phyloP scores from a whole-genome alignment of 2,888 invertebrate genomes.

The Papilio demoleus region DNA sequence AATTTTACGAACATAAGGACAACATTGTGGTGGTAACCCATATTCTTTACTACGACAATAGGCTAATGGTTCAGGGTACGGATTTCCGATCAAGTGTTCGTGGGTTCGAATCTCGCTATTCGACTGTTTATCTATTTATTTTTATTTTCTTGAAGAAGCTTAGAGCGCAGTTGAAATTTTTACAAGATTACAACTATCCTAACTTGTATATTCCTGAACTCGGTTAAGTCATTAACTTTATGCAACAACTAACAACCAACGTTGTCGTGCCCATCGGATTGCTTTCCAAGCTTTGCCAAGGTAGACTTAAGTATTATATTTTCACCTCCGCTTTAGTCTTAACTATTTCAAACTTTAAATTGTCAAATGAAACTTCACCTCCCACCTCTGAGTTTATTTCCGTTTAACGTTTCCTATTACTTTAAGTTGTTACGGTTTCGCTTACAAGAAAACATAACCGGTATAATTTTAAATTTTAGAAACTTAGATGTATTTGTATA shows the following conservation, averaged over 20 bases:
- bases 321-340: slow-evolving; percentile 70
- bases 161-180: no score
- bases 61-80: no score
- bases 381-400: slow-evolving; percentile 70
- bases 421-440: slow-evolving; percentile 54
- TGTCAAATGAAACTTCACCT: slow-evolving; percentile 73
- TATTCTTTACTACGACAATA: no score
- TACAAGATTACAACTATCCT: slow-evolving; percentile 28
- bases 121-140: no score
- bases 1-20: no score
- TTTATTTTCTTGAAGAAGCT: no score
- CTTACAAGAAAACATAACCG: slow-evolving; percentile 38
- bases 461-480: neutral
- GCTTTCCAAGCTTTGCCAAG: slow-evolving; percentile 53
- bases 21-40: no score
- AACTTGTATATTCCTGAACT: slow-evolving; percentile 17
- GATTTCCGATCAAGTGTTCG: no score
- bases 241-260: slow-evolving; percentile 49
- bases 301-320: slow-evolving; percentile 53
- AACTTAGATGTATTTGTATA: neutral
- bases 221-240: slow-evolving; percentile 37
- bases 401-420: slow-evolving; percentile 44
- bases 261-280: slow-evolving; percentile 54
- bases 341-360: slow-evolving; percentile 73
- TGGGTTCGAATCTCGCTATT: no score